Percentiles rank a stretch among this genome's conserved stretches.
These are phyloP conservation scores for Agrotis puta DNA, from an alignment of 2,888 invertebrate species.

Conservation along the genomic window DNA sequence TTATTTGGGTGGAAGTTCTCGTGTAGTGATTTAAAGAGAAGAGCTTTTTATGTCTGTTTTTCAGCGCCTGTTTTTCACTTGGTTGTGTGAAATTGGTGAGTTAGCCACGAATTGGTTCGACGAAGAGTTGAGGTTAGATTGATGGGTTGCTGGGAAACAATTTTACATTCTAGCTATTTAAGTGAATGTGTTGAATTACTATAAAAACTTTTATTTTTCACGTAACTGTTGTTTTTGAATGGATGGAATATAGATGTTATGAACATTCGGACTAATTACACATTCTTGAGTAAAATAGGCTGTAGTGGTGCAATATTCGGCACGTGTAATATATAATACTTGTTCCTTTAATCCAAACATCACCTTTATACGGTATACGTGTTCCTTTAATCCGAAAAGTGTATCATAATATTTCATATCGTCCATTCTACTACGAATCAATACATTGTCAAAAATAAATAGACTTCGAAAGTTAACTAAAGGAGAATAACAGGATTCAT, in stretches of 20 bases:
- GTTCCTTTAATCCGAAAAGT: not conserved
- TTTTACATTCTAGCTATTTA: not conserved
- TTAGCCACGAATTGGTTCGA: slow-evolving; percentile 24
- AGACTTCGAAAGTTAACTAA: slow-evolving; percentile 1
- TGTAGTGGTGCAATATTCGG: too few species aligned
- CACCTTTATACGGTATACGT: too few species aligned
- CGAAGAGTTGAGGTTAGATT: slow-evolving; percentile 11
- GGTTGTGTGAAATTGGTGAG: slow-evolving; percentile 12
- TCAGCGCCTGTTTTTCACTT: slow-evolving; percentile 32
- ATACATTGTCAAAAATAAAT: slow-evolving; percentile 8
- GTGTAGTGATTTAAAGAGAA: slow-evolving; percentile 49
- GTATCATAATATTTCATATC: not conserved
- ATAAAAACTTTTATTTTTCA: too few species aligned
- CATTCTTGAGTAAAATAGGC: too few species aligned
- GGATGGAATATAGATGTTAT: not conserved
- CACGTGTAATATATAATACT: too few species aligned
- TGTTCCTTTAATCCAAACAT: too few species aligned
- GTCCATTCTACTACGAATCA: not conserved
- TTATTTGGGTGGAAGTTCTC: slow-evolving; percentile 51
- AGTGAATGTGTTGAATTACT: not conserved
- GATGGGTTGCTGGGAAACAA: not conserved
- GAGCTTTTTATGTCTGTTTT: slow-evolving; percentile 39
- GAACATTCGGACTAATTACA: too few species aligned
- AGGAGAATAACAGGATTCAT: slow-evolving; percentile 9
- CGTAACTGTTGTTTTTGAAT: too few species aligned